Conservation (phyloP, 92 coral and sea anemone species). For the Epizoanthus fatuus region DNA sequence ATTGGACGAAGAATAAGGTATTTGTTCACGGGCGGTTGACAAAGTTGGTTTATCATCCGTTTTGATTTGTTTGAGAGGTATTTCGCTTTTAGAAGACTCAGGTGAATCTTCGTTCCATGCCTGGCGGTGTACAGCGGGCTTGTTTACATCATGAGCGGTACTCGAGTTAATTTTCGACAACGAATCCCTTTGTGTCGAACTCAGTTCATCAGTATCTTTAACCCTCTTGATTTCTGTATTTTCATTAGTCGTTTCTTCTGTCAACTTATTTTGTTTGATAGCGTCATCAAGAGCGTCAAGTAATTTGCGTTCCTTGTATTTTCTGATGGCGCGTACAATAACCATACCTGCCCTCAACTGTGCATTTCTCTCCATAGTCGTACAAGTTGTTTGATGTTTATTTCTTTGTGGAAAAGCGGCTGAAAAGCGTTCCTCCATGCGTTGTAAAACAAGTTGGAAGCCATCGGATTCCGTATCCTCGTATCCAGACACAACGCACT, state of each 20-base stretch:
- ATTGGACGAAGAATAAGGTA: too few species aligned
- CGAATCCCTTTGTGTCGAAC: background rate
- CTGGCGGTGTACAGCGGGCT: background rate
- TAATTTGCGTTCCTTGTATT: conserved; percentile 74
- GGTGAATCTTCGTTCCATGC: background rate
- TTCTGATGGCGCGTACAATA: conserved; percentile 82
- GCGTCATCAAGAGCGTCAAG: conserved; percentile 38
- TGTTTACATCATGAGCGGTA: too few species aligned
- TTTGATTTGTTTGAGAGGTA: background rate
- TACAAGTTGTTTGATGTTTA: conserved; percentile 72
- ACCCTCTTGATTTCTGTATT: background rate
- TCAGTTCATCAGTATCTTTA: background rate
- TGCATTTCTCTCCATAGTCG: conserved; percentile 79
- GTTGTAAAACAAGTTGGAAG: conserved; percentile 83
- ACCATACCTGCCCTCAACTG: conserved; percentile 80
- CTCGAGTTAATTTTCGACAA: background rate
- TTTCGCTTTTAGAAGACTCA: background rate
- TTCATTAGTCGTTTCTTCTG: background rate
- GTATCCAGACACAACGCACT: conserved; percentile 81
- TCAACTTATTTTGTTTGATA: background rate
- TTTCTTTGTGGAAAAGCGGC: conserved; percentile 88
- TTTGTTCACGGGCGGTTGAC: background rate
- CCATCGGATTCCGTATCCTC: conserved; percentile 84
- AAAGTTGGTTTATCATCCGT: background rate
- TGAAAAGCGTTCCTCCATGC: conserved; percentile 91